A percentile compares a stretch with the other conserved stretches of the same genome.
Conservation (phyloP, 2,888 invertebrate genomes). For the Orchesella flavescens region DNA sequence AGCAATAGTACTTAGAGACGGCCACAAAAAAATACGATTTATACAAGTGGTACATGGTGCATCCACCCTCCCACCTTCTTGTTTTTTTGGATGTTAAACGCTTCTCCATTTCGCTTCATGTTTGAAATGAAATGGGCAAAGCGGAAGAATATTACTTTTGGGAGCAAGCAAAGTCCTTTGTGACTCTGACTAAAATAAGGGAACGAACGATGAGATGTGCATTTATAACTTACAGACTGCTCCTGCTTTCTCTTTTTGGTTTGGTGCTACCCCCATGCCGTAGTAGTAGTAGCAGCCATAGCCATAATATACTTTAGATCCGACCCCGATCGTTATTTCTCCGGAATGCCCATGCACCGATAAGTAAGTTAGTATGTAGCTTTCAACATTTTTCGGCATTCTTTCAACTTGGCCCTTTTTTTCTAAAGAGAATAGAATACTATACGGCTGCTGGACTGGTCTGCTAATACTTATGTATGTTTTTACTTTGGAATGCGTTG, state of each 20-base stretch:
- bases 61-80: conserved; percentile 42
- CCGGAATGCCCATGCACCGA: too few species aligned
- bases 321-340: not conserved
- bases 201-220: conserved; percentile 26
- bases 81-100: conserved; percentile 41
- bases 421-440: not conserved
- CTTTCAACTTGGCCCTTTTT: not conserved
- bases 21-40: conserved; percentile 40
- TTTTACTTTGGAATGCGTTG: too few species aligned
- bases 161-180: conserved; percentile 51
- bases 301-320: conserved; percentile 22
- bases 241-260: not conserved
- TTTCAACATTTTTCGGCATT: conserved; percentile 8
- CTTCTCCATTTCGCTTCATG: conserved; percentile 11
- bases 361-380: too few species aligned
- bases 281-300: too few species aligned
- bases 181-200: conserved; percentile 29
- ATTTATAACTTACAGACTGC: conserved; percentile 32
- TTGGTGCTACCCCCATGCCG: too few species aligned
- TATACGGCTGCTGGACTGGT: not conserved
- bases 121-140: conserved; percentile 19
- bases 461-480: too few species aligned
- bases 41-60: conserved; percentile 13
- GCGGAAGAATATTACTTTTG: conserved; percentile 55
- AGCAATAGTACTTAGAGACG: conserved; percentile 38